These are phyloP conservation scores for Caenorhabditis zanzibari DNA, from an alignment of 2,888 invertebrate genomes.

Conservation along the genomic window DNA sequence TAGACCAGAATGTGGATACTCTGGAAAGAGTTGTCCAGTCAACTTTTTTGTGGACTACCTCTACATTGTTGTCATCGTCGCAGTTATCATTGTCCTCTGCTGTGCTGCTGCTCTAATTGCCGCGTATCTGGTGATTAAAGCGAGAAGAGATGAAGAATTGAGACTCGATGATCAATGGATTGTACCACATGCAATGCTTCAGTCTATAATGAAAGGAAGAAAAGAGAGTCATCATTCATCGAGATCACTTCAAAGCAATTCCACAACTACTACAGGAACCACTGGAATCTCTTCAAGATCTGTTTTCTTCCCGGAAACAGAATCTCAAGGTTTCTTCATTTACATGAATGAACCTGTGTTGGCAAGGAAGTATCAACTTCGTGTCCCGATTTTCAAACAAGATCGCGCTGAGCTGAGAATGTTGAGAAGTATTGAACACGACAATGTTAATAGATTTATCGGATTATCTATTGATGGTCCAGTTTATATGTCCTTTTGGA, in stretches of 20 bases:
- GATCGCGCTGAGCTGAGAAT: conserved; percentile 64
- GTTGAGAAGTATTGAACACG: conserved; percentile 79
- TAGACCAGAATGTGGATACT: conserved; percentile 68
- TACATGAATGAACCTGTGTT: conserved; percentile 63
- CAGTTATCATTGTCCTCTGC: conserved; percentile 63
- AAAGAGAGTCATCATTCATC: conserved; percentile 63
- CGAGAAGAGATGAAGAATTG: conserved; percentile 47
- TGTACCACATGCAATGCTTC: conserved; percentile 56
- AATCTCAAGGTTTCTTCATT: conserved; percentile 60
- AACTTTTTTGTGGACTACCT: conserved; percentile 71
- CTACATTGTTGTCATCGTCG: conserved; percentile 69
- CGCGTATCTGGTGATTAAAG: conserved; percentile 58
- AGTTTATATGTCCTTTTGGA: conserved; percentile 77
- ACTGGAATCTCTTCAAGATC: conserved; percentile 54
- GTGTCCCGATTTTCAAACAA: conserved; percentile 59
- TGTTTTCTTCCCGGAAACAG: conserved; percentile 61
- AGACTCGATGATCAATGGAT: conserved; percentile 57
- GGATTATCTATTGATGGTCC: conserved; percentile 79
- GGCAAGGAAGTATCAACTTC: conserved; percentile 61
- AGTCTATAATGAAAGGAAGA: conserved; percentile 45
- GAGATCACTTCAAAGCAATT: conserved; percentile 70
- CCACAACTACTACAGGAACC: conserved; percentile 66
- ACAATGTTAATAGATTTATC: conserved; percentile 80
- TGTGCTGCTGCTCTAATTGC: conserved; percentile 61
- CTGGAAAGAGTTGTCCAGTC: conserved; percentile 61